Evolutionary conservation across 2,888 invertebrate species (phyloP).

Genomic region (Macrophya annulata): DNA sequence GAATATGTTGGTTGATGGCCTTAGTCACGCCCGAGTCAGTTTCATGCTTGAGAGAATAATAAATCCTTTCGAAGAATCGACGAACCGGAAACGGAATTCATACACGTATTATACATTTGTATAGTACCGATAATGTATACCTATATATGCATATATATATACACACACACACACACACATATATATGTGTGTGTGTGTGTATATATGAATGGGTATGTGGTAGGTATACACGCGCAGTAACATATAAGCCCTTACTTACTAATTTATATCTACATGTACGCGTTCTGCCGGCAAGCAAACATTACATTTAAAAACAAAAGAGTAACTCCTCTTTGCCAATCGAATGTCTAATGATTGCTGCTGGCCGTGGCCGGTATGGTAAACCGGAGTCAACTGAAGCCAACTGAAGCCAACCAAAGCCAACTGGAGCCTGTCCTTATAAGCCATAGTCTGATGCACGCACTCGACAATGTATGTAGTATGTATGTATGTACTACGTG

Average conservation of each 20-base stretch:
- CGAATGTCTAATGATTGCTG: constrained; percentile 22
- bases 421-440: constrained; percentile 11
- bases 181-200: background rate
- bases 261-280: background rate
- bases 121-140: too few relatives aligned
- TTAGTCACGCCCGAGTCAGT: constrained; percentile 72
- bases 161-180: background rate
- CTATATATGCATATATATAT: too few relatives aligned
- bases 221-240: background rate
- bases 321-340: constrained; percentile 25
- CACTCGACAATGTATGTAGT: constrained; percentile 12
- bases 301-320: background rate
- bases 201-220: background rate
- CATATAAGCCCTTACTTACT: too few relatives aligned
- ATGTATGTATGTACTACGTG: too few relatives aligned
- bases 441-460: background rate
- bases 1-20: constrained; percentile 73
- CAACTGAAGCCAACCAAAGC: constrained; percentile 38
- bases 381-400: constrained; percentile 40
- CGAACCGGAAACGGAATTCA: constrained; percentile 77
- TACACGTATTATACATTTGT: constrained; percentile 58
- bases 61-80: constrained; percentile 77
- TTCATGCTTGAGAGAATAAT: constrained; percentile 75
- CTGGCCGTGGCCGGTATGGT: background rate
- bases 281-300: background rate